Conservation (phyloP, 2,888 invertebrate genomes). For the Erannis defoliaria region DNA sequence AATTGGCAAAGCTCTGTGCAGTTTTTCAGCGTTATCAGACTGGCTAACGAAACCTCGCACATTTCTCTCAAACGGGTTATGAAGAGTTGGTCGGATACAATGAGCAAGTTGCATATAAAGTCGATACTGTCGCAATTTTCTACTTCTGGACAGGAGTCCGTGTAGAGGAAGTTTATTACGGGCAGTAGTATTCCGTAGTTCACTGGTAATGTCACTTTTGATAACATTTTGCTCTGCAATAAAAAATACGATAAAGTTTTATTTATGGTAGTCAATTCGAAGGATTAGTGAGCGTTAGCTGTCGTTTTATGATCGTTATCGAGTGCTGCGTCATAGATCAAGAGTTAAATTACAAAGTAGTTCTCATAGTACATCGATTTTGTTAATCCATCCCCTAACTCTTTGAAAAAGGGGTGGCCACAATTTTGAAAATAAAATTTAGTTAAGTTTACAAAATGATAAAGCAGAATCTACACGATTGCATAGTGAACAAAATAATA, state of each 20-base stretch:
- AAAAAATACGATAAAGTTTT: constrained; percentile 36
- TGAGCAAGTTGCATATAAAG: constrained; percentile 90
- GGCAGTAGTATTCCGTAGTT: constrained; percentile 87
- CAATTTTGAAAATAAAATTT: too few relatives aligned
- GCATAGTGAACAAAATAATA: too few relatives aligned
- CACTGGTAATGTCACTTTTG: constrained; percentile 87
- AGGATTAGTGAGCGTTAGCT: constrained; percentile 21
- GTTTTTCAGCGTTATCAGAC: constrained; percentile 90
- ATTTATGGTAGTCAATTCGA: constrained; percentile 20
- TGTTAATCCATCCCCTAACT: not conserved
- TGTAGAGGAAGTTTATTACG: constrained; percentile 92
- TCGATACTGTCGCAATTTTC: constrained; percentile 89
- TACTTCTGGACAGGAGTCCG: constrained; percentile 88
- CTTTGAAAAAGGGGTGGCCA: too few relatives aligned
- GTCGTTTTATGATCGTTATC: constrained; percentile 21
- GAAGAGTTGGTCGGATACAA: constrained; percentile 93
- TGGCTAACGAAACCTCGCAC: constrained; percentile 89
- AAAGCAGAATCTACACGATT: too few relatives aligned
- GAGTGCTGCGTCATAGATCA: not conserved
- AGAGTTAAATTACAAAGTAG: not conserved
- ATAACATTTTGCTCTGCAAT: constrained; percentile 83
- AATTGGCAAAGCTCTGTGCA: constrained; percentile 92
- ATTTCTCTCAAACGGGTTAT: constrained; percentile 90
- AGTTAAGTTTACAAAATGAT: too few relatives aligned
- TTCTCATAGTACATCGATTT: not conserved